Conservation (phyloP, 2,113 vertebrate genomes). For the Eulemur macaco region DNA sequence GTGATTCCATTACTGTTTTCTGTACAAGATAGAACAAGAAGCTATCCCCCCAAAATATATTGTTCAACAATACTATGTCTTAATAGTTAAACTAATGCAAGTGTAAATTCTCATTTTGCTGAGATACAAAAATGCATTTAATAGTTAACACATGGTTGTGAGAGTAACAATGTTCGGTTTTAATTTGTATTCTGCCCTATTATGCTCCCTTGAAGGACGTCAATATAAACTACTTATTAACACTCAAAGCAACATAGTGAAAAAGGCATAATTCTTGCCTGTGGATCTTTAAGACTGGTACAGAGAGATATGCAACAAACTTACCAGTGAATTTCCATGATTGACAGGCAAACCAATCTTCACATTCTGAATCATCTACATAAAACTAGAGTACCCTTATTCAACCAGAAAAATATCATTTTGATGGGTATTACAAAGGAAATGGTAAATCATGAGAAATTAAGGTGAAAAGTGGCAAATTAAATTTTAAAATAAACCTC, state of each 20-base stretch:
- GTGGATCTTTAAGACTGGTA: not conserved
- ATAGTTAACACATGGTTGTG: conserved; percentile 67
- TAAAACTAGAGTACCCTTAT: conserved; percentile 65
- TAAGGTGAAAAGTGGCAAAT: conserved; percentile 40
- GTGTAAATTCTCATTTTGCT: conserved; percentile 72
- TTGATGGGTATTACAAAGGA: conserved; percentile 38
- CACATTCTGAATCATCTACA: conserved; percentile 57
- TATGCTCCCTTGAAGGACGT: conserved; percentile 62
- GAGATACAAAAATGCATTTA: conserved; percentile 59
- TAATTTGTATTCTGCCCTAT: conserved; percentile 59
- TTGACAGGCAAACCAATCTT: conserved; percentile 13
- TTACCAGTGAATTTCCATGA: conserved; percentile 51
- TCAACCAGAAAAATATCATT: conserved; percentile 49
- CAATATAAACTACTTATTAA: conserved; percentile 57
- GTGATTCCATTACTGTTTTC: conserved; percentile 77
- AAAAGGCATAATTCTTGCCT: conserved; percentile 65
- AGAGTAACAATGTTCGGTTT: conserved; percentile 69
- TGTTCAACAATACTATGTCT: conserved; percentile 72
- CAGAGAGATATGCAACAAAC: not conserved
- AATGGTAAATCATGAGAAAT: conserved; percentile 62
- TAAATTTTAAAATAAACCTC: conserved; percentile 58
- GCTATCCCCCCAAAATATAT: conserved; percentile 33
- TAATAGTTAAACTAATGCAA: conserved; percentile 71
- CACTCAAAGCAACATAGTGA: conserved; percentile 55
- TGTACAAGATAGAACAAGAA: conserved; percentile 81